Percentiles rank a stretch among this genome's conserved stretches.
phyloP scores from a whole-genome alignment of 2,113 vertebrate species.

The Campylomormyrus tamandua region DNA sequence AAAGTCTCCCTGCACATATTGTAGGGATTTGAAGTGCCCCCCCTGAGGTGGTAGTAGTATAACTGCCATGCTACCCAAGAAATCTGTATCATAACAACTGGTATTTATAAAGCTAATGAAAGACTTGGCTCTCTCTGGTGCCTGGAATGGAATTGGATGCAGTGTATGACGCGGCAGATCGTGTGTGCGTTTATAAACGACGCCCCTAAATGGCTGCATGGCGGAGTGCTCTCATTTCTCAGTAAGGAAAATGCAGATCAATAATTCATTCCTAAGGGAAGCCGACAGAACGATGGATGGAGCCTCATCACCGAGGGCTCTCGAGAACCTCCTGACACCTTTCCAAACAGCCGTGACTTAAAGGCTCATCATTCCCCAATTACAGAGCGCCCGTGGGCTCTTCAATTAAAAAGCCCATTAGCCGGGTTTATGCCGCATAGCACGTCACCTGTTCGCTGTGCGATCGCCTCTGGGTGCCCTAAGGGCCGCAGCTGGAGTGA shows the following conservation, averaged over 20 bases:
- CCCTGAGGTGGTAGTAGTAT: not conserved
- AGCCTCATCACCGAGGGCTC: not conserved
- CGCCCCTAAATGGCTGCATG: not conserved
- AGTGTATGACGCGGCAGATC: conserved; percentile 29
- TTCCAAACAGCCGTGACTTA: conserved; percentile 12
- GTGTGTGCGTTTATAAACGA: conserved; percentile 18
- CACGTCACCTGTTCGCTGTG: not conserved
- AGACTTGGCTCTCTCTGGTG: conserved; percentile 37
- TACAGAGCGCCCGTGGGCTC: conserved; percentile 42
- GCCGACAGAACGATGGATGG: conserved; percentile 19
- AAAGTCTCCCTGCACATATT: not conserved
- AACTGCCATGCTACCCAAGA: not conserved
- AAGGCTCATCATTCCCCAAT: conserved; percentile 26
- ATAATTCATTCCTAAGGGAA: conserved; percentile 28
- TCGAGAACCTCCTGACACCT: conserved; percentile 24
- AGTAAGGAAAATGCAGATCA: conserved; percentile 24
- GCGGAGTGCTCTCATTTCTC: conserved; percentile 3
- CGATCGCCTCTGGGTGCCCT: not conserved
- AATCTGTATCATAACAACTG: not conserved
- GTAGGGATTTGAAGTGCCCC: not conserved
- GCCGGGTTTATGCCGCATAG: not conserved
- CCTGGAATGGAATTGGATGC: conserved; percentile 33
- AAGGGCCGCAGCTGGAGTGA: conserved; percentile 17
- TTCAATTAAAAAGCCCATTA: conserved; percentile 39
- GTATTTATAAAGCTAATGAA: conserved; percentile 50